Evolutionary conservation across 2,888 invertebrate genomes (phyloP), one percentile per base, ranked within the genome.

Genomic region (Acanthococcus lagerstroemiae): DNA sequence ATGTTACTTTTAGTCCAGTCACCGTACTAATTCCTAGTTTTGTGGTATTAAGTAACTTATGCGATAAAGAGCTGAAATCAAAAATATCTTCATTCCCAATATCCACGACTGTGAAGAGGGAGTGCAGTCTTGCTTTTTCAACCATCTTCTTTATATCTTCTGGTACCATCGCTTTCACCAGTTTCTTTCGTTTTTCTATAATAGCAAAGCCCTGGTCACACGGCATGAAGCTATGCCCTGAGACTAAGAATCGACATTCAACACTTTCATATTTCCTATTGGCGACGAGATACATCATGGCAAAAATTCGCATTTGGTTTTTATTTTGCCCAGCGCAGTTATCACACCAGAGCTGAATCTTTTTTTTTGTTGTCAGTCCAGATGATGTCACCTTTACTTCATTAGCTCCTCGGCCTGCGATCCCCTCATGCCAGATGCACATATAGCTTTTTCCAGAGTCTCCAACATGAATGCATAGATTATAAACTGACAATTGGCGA

Each of bases 291-390:
- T 52, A 52, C 22, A 52, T 22, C 19, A 52, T 3, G 6, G 21
- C 52, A 5, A 74, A 68, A 7, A 73, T 19, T 2, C 74, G 69
- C 73, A 72, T 70, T 65, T 74, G 73, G 37, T 73, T 73, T 44
- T 71, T 66, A 44, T 72, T 70, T 63, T 72, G 71, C 1, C 72
- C 72, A 21, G 69, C 65, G 46, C 70, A 71, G 68, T 70, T 71
- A 24, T 70, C 69, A 37, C 69, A 66, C 68, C 68, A 71, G 22
- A 70, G 65, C n/a, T 66, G 5, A 5, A 52, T 22, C 4, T 52
- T 6, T 5, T 21, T 6, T 12, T 52, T 52, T 3, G 3, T 3
- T 24, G 57, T 24, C 37, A 67, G 57, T n/a, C 66, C 30, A 30
- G 61, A 19, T 4, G 65, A 56, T 7, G 69, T 37, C 22, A 50